Evolutionary conservation across 2,113 vertebrate genomes (phyloP).

Genomic region (Aspidoscelis tigris): DNA sequence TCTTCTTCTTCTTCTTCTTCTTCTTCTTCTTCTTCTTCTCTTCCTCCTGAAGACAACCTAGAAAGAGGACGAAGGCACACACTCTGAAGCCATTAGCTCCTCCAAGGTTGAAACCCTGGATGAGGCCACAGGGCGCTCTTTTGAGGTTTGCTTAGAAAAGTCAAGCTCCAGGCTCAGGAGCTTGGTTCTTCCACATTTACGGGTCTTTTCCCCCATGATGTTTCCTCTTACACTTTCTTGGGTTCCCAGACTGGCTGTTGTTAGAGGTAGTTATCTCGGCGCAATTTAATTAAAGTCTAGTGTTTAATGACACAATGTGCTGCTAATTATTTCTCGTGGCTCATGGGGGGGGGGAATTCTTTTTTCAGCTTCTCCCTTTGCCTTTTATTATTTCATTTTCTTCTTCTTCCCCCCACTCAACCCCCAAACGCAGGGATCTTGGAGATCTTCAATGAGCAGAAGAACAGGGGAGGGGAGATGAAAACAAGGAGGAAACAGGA

Average conservation of each 20-base stretch:
- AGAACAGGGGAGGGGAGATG: background rate
- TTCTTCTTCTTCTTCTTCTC: too few relatives aligned
- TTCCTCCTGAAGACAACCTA: too few relatives aligned
- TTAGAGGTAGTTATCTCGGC: constrained; percentile 75
- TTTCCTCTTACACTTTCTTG: constrained; percentile 48
- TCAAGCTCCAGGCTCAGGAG: constrained; percentile 53
- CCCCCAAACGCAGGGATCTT: constrained; percentile 36
- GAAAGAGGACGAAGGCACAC: background rate
- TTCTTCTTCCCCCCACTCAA: background rate
- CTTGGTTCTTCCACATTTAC: constrained; percentile 46
- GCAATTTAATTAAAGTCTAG: constrained; percentile 82
- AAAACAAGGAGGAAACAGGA: rapidly evolving
- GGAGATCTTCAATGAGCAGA: background rate
- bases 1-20: too few relatives aligned
- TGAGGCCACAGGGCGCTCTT: constrained; percentile 51
- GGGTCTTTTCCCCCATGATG: constrained; percentile 66
- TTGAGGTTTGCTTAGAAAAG: constrained; percentile 34
- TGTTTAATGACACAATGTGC: constrained; percentile 78
- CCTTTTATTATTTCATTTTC: background rate
- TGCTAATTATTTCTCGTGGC: constrained; percentile 75
- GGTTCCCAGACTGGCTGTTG: constrained; percentile 60
- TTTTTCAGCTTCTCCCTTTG: background rate
- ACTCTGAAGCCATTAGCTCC: constrained; percentile 34
- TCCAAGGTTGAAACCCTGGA: constrained; percentile 50
- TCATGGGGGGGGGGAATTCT: constrained; percentile 65